Conservation (phyloP, 2,113 vertebrate species). For the Hiodon alosoides region DNA sequence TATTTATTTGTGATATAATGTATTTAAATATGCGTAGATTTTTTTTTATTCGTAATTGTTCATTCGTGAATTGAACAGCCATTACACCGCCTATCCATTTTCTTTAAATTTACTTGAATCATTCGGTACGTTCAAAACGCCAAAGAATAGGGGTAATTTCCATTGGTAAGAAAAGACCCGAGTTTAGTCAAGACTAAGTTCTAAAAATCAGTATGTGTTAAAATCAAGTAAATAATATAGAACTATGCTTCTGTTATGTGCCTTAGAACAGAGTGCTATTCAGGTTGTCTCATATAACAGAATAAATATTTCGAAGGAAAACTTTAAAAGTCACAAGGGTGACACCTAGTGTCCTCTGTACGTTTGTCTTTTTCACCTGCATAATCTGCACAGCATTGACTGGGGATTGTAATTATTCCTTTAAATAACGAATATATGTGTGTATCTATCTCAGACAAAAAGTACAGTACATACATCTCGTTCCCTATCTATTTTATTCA, state of each 20-base stretch:
- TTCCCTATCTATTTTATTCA: too few species aligned
- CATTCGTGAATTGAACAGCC: neutral
- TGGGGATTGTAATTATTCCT: neutral
- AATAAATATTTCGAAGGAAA: slow-evolving; percentile 38
- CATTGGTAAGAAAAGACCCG: too few species aligned
- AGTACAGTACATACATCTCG: too few species aligned
- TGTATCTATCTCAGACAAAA: too few species aligned
- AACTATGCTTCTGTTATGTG: neutral
- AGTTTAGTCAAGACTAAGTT: neutral
- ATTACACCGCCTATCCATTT: too few species aligned
- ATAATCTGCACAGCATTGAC: neutral
- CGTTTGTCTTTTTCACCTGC: slow-evolving; percentile 16
- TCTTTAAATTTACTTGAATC: too few species aligned
- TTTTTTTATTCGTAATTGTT: neutral
- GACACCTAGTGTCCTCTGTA: slow-evolving; percentile 66
- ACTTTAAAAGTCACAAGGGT: slow-evolving; percentile 68
- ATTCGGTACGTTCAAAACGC: too few species aligned
- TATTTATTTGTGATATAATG: slow-evolving; percentile 11
- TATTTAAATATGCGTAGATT: neutral
- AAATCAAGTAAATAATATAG: slow-evolving; percentile 2
- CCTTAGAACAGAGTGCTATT: neutral
- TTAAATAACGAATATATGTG: too few species aligned
- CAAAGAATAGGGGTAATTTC: too few species aligned
- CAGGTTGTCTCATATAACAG: slow-evolving; percentile 28
- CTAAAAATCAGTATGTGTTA: neutral